Base-by-base conservation (phyloP, 2,888 invertebrate species). In the Vandiemenella viatica region DNA sequence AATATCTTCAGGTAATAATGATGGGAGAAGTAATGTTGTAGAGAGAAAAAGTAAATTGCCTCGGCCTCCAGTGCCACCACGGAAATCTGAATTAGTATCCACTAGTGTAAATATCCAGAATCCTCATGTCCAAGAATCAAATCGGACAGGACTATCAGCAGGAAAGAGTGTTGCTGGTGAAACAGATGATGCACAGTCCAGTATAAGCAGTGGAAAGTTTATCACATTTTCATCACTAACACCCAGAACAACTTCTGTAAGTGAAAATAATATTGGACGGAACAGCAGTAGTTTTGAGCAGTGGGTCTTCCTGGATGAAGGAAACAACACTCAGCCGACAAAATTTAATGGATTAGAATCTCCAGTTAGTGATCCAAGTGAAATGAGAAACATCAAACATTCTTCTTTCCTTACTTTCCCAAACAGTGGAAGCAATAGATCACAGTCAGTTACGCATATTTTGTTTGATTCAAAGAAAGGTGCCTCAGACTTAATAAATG, bases 31-130 rank as follows among this genome's bases (percentile, higher is more conserved):
- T n/a, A n/a, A n/a, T n/a, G n/a, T n/a, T n/a, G n/a, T n/a, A n/a
- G n/a, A n/a, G n/a, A n/a, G n/a, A n/a, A n/a, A n/a, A n/a, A n/a
- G n/a, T n/a, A n/a, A n/a, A n/a, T n/a, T n/a, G n/a, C n/a, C n/a
- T n/a, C 50, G 71, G 45, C 72, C 73, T 1, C 72, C 73, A 1
- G 66, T 71, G 17, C 70, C 71, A 2, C 72, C 73, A 0, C 62
- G 69, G 51, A 67, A 69, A 53, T 63, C 64, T 5, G 69, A 68
- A 26, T 15, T 38, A 17, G 15, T 13, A 26, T 26, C 26, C 13
- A 5, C 38, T 8, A n/a, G n/a, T n/a, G n/a, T n/a, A n/a, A n/a
- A n/a, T n/a, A n/a, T n/a, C n/a, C n/a, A n/a, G n/a, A n/a, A n/a
- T n/a, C n/a, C n/a, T n/a, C n/a, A n/a, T n/a, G n/a, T n/a, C n/a